Percentiles rank a stretch among this genome's conserved stretches.
Conservation (phyloP, 2,113 vertebrate genomes). For the Nymphicus hollandicus region DNA sequence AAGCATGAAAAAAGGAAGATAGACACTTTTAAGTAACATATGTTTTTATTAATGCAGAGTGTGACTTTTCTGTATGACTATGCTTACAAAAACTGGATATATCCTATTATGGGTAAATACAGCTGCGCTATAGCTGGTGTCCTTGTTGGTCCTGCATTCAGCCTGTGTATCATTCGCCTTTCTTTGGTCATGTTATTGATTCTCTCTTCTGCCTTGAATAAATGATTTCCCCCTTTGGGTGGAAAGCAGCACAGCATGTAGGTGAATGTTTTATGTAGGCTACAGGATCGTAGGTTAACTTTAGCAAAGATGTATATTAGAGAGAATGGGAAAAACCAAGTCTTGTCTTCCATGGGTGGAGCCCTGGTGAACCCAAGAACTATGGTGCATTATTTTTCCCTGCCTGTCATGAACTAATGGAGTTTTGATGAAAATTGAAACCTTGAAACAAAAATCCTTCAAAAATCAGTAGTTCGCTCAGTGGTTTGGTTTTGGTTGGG, state of each 20-base stretch:
- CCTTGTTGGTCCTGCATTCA: background rate
- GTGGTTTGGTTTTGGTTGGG: background rate
- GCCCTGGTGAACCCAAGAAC: background rate
- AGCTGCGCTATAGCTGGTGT: background rate
- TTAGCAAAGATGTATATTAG: background rate
- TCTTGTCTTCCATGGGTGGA: background rate
- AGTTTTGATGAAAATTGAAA: background rate
- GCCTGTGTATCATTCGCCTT: background rate
- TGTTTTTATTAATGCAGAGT: background rate
- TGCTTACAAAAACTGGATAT: background rate
- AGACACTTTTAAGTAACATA: background rate
- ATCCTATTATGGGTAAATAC: background rate
- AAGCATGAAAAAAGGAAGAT: background rate
- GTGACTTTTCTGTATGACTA: background rate
- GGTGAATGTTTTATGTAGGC: background rate
- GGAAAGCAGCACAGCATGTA: background rate
- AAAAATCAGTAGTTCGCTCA: background rate
- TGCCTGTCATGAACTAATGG: background rate
- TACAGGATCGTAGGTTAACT: background rate
- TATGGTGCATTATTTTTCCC: background rate
- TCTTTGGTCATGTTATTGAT: background rate
- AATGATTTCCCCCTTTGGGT: background rate
- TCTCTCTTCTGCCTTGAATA: background rate
- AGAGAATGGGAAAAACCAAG: background rate
- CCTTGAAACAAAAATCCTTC: background rate